Evolutionary conservation across 2,113 vertebrate genomes (phyloP).

Genomic region (Onychorhynchus coronatus): DNA sequence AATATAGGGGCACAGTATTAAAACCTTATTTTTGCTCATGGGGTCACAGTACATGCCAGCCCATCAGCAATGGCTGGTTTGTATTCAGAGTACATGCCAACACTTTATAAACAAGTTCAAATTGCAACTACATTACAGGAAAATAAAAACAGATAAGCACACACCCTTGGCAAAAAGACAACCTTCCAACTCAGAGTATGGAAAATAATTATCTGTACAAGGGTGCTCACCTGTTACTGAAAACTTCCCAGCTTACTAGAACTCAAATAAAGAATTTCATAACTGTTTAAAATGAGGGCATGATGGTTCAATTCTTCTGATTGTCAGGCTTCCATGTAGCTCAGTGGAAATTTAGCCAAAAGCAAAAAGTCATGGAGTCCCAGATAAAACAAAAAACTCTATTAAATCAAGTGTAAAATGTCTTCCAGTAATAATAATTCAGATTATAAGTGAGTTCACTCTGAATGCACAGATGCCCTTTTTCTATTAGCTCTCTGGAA

Average conservation of each 20-base stretch:
- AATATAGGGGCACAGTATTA: background rate
- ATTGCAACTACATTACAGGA: background rate
- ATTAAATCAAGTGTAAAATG: conserved; percentile 2
- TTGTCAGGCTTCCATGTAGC: background rate
- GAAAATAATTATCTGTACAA: background rate
- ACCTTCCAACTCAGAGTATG: background rate
- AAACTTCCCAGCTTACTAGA: background rate
- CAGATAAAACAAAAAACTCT: background rate
- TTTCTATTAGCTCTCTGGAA: background rate
- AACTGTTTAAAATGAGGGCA: background rate
- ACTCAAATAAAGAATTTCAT: background rate
- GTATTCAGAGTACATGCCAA: background rate
- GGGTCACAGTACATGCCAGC: background rate
- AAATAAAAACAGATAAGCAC: background rate
- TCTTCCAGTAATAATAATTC: background rate
- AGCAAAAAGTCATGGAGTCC: background rate
- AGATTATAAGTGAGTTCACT: background rate
- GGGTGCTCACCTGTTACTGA: background rate
- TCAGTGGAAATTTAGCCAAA: background rate
- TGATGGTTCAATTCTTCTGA: background rate
- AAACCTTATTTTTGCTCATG: background rate
- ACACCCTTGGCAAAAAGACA: background rate
- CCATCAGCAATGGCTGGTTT: background rate
- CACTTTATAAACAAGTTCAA: background rate
- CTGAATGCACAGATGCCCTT: background rate